Evolutionary conservation across 2,888 invertebrate genomes (phyloP).

Genomic region (Lycocerus yunnanus): DNA sequence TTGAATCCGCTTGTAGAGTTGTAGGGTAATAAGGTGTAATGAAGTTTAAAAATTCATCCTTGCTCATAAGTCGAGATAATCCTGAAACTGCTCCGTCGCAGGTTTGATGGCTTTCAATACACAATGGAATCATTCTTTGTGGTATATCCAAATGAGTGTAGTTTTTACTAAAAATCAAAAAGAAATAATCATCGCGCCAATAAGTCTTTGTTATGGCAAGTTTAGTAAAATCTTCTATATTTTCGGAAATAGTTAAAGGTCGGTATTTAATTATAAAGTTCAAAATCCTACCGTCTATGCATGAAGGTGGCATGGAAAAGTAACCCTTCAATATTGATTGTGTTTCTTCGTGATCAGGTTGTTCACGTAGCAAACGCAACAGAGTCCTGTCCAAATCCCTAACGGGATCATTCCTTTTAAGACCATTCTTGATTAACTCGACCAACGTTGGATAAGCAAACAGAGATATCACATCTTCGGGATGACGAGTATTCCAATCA

Average conservation of each 20-base stretch:
- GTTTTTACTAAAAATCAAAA: neutral
- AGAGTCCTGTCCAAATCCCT: neutral
- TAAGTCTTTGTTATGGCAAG: neutral
- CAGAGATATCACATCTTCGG: neutral
- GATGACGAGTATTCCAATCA: neutral
- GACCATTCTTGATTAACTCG: neutral
- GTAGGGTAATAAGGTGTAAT: neutral
- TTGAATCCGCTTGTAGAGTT: neutral
- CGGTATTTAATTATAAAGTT: neutral
- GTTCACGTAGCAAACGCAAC: neutral
- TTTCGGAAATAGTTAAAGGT: neutral
- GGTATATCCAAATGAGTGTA: neutral
- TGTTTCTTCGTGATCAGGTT: neutral
- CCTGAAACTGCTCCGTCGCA: neutral
- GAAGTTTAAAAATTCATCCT: neutral
- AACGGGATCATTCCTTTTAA: neutral
- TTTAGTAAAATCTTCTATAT: neutral
- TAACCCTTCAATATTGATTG: neutral
- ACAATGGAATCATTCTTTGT: neutral
- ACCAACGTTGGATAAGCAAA: neutral
- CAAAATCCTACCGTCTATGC: neutral
- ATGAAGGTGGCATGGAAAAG: neutral
- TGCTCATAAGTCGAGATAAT: neutral
- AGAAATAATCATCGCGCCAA: neutral
- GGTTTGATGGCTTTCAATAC: neutral